Conservation (phyloP, 2,113 vertebrate genomes). For the Charadrius vociferus region DNA sequence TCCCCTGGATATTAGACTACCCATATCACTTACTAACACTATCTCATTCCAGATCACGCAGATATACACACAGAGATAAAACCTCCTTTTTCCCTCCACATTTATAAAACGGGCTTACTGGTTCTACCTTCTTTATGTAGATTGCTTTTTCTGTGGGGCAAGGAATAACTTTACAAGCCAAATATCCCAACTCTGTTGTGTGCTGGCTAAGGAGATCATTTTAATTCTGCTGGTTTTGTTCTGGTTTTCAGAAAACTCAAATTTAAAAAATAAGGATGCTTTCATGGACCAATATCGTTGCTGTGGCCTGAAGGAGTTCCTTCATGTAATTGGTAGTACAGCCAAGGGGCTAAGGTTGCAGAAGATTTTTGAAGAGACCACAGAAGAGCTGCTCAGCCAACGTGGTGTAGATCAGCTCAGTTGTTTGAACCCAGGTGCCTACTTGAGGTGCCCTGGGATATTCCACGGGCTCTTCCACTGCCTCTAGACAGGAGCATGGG, state of each 20-base stretch:
- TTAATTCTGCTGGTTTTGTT: not conserved
- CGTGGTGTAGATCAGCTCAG: not conserved
- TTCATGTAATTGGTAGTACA: not conserved
- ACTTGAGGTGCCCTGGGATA: not conserved
- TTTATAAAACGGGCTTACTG: not conserved
- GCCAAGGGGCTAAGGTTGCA: not conserved
- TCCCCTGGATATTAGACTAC: not conserved
- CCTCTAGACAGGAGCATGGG: not conserved
- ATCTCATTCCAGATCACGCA: not conserved
- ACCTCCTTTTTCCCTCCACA: not conserved
- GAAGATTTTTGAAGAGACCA: not conserved
- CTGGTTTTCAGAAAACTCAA: not conserved
- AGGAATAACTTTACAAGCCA: not conserved
- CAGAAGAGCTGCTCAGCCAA: not conserved
- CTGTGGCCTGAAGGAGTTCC: not conserved
- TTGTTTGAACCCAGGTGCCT: not conserved
- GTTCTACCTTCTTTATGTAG: not conserved
- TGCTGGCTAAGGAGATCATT: not conserved
- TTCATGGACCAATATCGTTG: not conserved
- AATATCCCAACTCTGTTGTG: not conserved
- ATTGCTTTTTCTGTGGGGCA: not conserved
- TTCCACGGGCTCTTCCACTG: not conserved
- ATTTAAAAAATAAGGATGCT: not conserved
- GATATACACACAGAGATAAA: not conserved
- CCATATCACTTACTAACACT: not conserved